Conservation (phyloP, 2,888 invertebrate genomes). For the Thymelicus lineola region DNA sequence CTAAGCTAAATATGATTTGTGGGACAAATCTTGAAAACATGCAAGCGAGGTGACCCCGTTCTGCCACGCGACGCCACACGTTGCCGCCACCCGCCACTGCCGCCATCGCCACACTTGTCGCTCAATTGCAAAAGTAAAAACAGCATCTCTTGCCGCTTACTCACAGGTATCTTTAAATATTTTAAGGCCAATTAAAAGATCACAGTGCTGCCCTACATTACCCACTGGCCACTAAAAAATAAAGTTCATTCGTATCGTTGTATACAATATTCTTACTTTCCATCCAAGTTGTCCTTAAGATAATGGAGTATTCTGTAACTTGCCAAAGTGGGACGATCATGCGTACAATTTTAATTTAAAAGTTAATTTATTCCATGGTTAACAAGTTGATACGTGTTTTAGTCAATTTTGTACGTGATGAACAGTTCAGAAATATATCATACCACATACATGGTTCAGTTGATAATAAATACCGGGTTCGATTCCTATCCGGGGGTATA, state of each 20-base stretch:
- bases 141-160: constrained; percentile 18
- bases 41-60: constrained; percentile 68
- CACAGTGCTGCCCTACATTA: constrained; percentile 20
- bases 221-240: background rate
- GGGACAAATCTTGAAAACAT: constrained; percentile 66
- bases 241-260: background rate
- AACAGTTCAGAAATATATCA: no score
- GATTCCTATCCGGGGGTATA: no score
- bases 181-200: constrained; percentile 26
- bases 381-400: no score
- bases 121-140: constrained; percentile 42
- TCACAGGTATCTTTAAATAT: constrained; percentile 21
- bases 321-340: background rate
- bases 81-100: constrained; percentile 2
- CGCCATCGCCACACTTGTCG: constrained; percentile 42
- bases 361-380: no score
- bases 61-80: constrained; percentile 46
- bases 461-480: no score
- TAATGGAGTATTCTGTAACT: background rate
- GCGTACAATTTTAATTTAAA: no score
- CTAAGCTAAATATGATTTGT: constrained; percentile 79
- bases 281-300: no score
- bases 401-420: no score
- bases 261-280: background rate
- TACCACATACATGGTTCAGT: no score